phyloP scores from a whole-genome alignment of 2,797 vertebrate genomes.

The Xenopus petersii region DNA sequence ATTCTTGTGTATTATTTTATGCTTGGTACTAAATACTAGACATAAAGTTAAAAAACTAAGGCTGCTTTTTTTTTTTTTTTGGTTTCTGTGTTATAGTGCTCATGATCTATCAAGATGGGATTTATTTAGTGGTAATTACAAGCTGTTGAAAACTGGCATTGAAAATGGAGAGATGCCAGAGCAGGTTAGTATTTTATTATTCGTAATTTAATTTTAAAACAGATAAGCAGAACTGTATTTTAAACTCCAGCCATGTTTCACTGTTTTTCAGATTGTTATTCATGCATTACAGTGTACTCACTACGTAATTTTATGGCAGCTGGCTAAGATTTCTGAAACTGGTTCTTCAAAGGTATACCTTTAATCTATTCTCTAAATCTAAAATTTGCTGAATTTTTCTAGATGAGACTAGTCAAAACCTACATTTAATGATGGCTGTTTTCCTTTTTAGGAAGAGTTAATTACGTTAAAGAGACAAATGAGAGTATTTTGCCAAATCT shows the following conservation, averaged over 20 bases:
- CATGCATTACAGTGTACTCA: slow-evolving; percentile 98
- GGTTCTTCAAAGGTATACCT: slow-evolving; percentile 84
- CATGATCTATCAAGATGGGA: slow-evolving; percentile 98
- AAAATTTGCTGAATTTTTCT: too few species aligned
- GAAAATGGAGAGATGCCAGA: slow-evolving; percentile 99
- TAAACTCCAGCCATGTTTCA: slow-evolving; percentile 1
- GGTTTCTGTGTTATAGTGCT: slow-evolving; percentile 69
- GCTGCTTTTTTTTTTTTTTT: too few species aligned
- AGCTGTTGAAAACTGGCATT: slow-evolving; percentile 95
- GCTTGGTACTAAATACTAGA: too few species aligned
- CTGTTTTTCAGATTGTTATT: slow-evolving; percentile 88
- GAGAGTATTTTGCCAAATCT: slow-evolving; percentile 98
- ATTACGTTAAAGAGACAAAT: slow-evolving; percentile 94
- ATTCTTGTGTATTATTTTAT: too few species aligned
- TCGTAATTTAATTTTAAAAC: slow-evolving; percentile 15
- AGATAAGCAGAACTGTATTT: slow-evolving; percentile 6
- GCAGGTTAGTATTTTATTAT: slow-evolving; percentile 75
- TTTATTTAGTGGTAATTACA: slow-evolving; percentile 97
- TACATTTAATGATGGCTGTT: background rate
- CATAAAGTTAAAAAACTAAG: too few species aligned
- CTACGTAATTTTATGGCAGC: slow-evolving; percentile 96
- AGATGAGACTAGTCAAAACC: background rate
- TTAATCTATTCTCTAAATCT: slow-evolving; percentile 38
- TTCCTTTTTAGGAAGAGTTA: slow-evolving; percentile 81
- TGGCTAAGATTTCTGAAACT: slow-evolving; percentile 93